phyloP scores from a whole-genome alignment of 2,797 vertebrate genomes.

The Hirundo rustica region DNA sequence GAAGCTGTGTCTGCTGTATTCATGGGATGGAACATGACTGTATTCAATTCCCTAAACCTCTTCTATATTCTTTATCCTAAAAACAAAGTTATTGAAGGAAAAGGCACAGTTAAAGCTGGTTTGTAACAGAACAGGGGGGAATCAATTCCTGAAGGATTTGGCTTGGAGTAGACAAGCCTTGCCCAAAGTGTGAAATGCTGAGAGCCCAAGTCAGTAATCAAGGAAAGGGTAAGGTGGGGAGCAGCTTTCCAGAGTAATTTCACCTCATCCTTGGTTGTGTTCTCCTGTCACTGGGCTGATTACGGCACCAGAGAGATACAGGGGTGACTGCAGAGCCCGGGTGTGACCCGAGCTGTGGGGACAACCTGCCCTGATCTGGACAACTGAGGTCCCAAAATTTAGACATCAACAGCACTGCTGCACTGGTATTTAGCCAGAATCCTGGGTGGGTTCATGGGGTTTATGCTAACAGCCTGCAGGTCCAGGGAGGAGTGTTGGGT shows the following conservation, averaged over 20 bases:
- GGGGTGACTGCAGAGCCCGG: fast-evolving
- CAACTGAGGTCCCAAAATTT: neutral
- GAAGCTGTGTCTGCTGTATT: neutral
- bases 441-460: neutral
- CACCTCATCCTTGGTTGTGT: fast-evolving
- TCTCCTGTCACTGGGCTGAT: neutral
- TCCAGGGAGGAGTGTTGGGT: neutral
- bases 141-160: neutral
- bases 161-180: neutral
- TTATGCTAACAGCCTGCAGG: neutral
- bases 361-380: neutral
- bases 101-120: neutral
- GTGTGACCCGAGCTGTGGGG: neutral
- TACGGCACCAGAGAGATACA: too few species aligned
- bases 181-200: neutral
- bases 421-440: neutral
- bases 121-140: neutral
- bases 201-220: neutral
- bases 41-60: neutral
- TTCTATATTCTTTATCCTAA: neutral
- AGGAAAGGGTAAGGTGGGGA: neutral
- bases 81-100: neutral
- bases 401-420: neutral
- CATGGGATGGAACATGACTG: neutral
- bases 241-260: neutral